These are phyloP conservation scores for Aproaerema taeniolella DNA, from an alignment of 2,888 invertebrate genomes.

Conservation along the genomic window DNA sequence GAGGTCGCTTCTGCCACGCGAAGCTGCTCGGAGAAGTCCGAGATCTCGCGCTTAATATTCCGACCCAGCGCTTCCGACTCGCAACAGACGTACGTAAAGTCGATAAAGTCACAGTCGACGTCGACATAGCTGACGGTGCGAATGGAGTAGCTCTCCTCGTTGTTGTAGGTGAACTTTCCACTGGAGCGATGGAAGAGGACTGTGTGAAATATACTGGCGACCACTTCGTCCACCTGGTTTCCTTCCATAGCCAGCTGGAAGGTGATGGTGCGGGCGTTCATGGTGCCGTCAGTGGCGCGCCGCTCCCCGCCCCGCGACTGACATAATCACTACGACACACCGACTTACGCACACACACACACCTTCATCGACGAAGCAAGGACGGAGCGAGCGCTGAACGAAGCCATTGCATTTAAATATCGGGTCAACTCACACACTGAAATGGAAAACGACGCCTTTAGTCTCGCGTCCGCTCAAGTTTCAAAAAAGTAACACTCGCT, in stretches of 20 bases:
- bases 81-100: constrained; percentile 97
- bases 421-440: constrained; percentile 63
- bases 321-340: constrained; percentile 45
- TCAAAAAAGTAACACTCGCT: too few relatives aligned
- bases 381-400: constrained; percentile 28
- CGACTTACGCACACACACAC: constrained; percentile 33
- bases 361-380: constrained; percentile 22
- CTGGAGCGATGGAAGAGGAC: constrained; percentile 93
- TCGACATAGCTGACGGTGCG: constrained; percentile 97
- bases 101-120: constrained; percentile 98
- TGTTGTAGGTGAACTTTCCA: constrained; percentile 96
- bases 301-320: constrained; percentile 33
- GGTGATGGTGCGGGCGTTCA: constrained; percentile 89
- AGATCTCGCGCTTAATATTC: constrained; percentile 85
- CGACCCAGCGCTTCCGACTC: constrained; percentile 87
- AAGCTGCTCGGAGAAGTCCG: constrained; percentile 86
- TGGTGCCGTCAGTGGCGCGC: constrained; percentile 67
- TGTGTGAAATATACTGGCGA: constrained; percentile 94
- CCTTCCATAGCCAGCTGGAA: constrained; percentile 93
- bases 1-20: constrained; percentile 81
- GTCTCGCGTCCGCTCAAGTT: constrained; percentile 16
- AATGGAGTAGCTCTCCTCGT: constrained; percentile 96
- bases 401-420: constrained; percentile 53
- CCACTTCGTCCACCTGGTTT: constrained; percentile 93
- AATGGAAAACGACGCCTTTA: constrained; percentile 67